Percentiles rank a stretch among this genome's conserved stretches.
These are phyloP conservation scores for Aldrovandia affinis DNA, from an alignment of 2,797 vertebrate genomes.

Conservation along the genomic window DNA sequence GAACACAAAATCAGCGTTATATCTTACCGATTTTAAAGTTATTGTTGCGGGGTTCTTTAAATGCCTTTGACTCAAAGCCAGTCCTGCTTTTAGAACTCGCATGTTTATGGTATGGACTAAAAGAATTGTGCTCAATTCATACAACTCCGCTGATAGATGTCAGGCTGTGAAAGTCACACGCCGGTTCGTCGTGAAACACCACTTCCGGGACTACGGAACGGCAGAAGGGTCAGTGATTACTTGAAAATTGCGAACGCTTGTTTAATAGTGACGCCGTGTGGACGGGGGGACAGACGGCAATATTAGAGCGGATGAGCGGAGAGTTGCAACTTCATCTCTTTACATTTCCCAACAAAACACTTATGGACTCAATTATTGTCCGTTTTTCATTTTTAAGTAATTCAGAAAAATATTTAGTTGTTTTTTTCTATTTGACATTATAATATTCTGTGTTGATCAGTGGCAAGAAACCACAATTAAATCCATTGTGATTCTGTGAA, in stretches of 20 bases:
- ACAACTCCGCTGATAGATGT: slow-evolving; percentile 40
- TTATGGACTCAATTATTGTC: too few species aligned
- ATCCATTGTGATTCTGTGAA: too few species aligned
- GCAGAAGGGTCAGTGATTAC: slow-evolving; percentile 24
- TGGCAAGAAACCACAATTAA: too few species aligned
- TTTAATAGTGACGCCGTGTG: slow-evolving; percentile 19
- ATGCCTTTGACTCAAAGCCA: slow-evolving; percentile 56
- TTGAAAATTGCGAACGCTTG: background rate
- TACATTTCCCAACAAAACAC: too few species aligned
- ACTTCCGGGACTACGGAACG: slow-evolving; percentile 68
- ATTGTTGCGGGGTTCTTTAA: slow-evolving; percentile 51
- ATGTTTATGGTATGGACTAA: slow-evolving; percentile 51
- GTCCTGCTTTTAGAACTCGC: slow-evolving; percentile 66
- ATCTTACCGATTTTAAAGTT: slow-evolving; percentile 67
- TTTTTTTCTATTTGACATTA: too few species aligned
- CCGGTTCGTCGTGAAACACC: slow-evolving; percentile 54
- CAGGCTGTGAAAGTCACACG: slow-evolving; percentile 76
- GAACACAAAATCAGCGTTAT: background rate
- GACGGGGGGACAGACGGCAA: slow-evolving; percentile 11
- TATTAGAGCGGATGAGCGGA: background rate
- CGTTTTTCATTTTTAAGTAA: too few species aligned
- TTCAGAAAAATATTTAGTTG: too few species aligned
- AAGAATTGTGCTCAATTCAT: background rate
- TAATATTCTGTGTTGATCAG: too few species aligned
- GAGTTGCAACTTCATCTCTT: too few species aligned